A percentile compares a stretch with the other conserved stretches of the same genome.
Evolutionary conservation across 1,140 invertebrate genomes (phyloP).

Genomic region (Drosophila sp.): DNA sequence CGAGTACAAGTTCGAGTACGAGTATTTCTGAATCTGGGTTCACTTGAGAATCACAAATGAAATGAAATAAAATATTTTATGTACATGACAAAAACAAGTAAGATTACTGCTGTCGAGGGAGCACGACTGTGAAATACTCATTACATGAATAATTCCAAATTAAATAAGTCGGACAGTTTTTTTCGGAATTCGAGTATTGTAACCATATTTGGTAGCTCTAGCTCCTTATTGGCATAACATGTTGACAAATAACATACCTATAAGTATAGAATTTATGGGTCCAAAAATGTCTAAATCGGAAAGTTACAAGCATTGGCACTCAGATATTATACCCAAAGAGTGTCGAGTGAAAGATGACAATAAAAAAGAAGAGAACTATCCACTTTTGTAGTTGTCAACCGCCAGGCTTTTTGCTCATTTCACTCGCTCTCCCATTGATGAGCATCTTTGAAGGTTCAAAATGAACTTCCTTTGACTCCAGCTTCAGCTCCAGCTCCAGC

Average conservation of each 20-base stretch:
- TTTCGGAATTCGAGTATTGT: too few species aligned
- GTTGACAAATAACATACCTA: too few species aligned
- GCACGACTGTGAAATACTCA: not conserved
- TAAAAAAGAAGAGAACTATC: slow-evolving; percentile 6
- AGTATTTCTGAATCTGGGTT: slow-evolving; percentile 23
- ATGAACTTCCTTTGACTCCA: slow-evolving; percentile 51
- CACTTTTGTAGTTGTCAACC: slow-evolving; percentile 63
- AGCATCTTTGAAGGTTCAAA: slow-evolving; percentile 50
- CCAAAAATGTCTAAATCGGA: too few species aligned
- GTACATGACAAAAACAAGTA: slow-evolving; percentile 53
- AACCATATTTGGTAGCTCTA: too few species aligned
- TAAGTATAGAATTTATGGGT: too few species aligned
- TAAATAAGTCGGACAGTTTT: too few species aligned
- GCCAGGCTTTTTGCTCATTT: slow-evolving; percentile 72
- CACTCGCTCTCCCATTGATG: slow-evolving; percentile 61
- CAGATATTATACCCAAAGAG: not conserved
- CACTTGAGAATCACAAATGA: slow-evolving; percentile 61
- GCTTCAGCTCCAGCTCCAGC: slow-evolving; percentile 6
- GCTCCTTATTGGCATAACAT: too few species aligned
- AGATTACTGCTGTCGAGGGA: not conserved
- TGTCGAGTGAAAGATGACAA: not conserved
- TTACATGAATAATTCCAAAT: too few species aligned
- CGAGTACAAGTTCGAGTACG: slow-evolving; percentile 9
- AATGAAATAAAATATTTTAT: slow-evolving; percentile 81
- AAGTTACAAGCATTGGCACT: not conserved